phyloP scores from a whole-genome alignment of 2,113 vertebrate genomes.

The Heloderma charlesbogerti region DNA sequence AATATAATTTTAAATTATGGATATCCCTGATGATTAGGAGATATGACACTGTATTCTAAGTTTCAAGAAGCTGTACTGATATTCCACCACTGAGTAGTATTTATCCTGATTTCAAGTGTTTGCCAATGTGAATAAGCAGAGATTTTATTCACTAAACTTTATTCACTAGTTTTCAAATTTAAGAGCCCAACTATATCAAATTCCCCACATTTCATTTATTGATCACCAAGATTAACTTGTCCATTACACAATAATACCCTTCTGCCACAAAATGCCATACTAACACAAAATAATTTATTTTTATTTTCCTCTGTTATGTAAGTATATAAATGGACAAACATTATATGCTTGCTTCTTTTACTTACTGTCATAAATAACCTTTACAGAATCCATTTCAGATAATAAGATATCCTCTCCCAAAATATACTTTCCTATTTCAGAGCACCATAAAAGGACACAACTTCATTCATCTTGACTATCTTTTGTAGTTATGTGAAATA shows the following conservation, averaged over 20 bases:
- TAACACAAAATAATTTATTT: not conserved
- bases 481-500: not conserved
- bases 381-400: not conserved
- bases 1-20: not conserved
- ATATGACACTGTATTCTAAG: not conserved
- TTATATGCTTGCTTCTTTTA: not conserved
- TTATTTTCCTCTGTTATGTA: not conserved
- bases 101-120: not conserved
- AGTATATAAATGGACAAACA: not conserved
- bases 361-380: conserved; percentile 15
- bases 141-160: not conserved
- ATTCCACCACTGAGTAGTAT: not conserved
- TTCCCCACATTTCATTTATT: not conserved
- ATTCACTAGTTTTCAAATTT: conserved; percentile 2
- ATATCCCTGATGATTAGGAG: not conserved
- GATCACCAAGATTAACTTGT: not conserved
- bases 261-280: not conserved
- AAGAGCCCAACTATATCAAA: not conserved
- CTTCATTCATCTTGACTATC: not conserved
- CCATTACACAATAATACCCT: not conserved
- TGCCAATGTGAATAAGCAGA: not conserved
- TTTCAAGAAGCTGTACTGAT: not conserved
- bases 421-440: not conserved
- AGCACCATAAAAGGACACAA: not conserved
- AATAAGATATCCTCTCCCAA: not conserved